Percentiles rank a stretch among this genome's conserved stretches.
phyloP scores from a whole-genome alignment of 2,797 vertebrate genomes.

The Carapus acus region DNA sequence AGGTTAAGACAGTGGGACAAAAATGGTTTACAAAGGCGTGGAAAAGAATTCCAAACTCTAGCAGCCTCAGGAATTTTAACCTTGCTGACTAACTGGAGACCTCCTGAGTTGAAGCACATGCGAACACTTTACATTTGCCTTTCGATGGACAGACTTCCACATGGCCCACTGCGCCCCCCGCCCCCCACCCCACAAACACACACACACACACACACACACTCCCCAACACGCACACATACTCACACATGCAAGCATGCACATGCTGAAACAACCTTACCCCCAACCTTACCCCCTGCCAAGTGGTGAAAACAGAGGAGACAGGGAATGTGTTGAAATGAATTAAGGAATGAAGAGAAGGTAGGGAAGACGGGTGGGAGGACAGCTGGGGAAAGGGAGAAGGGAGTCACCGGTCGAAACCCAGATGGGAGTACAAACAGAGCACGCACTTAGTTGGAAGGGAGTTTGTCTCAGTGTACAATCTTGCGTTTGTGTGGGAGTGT shows the following conservation, averaged over 20 bases:
- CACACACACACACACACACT: not conserved
- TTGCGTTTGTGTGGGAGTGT: constrained; percentile 1
- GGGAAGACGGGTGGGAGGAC: not conserved
- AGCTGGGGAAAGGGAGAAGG: not conserved
- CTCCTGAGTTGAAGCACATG: not conserved
- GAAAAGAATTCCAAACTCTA: constrained; percentile 6
- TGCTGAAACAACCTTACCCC: not conserved
- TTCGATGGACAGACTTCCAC: not conserved
- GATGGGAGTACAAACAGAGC: not conserved
- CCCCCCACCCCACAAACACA: not conserved
- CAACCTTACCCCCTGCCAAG: constrained; percentile 2
- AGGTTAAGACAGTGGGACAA: not conserved
- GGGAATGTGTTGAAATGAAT: not conserved
- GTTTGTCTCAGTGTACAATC: not conserved
- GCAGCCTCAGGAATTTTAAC: constrained; percentile 19
- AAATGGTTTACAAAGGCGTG: not conserved
- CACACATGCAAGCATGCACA: not conserved
- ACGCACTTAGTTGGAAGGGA: not conserved
- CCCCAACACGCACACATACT: not conserved
- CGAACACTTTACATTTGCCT: not conserved
- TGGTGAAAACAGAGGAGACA: constrained; percentile 1
- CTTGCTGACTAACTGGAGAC: constrained; percentile 5
- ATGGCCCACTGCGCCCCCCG: too few species aligned
- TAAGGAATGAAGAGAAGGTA: not conserved
- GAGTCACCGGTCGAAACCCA: not conserved